phyloP scores from a whole-genome alignment of 1,140 invertebrate species.

The Aleiodes sp. region DNA sequence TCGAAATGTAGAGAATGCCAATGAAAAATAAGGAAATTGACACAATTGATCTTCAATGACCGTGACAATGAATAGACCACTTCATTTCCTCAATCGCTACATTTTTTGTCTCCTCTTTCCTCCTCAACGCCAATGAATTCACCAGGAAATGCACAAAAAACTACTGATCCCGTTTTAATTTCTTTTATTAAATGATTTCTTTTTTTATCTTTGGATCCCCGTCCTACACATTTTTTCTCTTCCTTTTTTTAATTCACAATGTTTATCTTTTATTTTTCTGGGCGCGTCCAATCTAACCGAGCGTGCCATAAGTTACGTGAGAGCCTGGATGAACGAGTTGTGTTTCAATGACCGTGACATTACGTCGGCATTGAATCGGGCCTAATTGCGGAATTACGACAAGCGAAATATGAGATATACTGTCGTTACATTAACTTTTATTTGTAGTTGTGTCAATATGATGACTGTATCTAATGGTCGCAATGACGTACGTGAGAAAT shows the following conservation, averaged over 20 bases:
- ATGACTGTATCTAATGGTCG: neutral
- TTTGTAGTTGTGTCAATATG: neutral
- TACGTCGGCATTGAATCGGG: conserved; percentile 50
- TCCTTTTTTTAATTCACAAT: neutral
- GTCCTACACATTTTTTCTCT: neutral
- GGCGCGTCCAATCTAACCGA: conserved; percentile 20
- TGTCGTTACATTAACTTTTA: conserved; percentile 2
- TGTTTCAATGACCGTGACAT: conserved; percentile 51
- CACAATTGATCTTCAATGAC: conserved; percentile 5
- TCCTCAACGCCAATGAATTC: neutral
- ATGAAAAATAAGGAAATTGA: neutral
- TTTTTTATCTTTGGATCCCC: too few species aligned
- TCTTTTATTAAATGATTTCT: neutral
- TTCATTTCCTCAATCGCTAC: conserved; percentile 9
- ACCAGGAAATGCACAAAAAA: neutral
- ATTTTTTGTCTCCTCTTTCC: neutral
- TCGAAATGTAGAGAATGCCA: neutral
- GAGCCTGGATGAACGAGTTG: neutral
- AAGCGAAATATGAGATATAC: neutral
- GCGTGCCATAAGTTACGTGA: conserved; percentile 21
- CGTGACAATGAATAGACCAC: conserved; percentile 13
- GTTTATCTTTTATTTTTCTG: conserved; percentile 23
- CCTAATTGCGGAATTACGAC: conserved; percentile 18
- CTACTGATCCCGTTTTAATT: neutral
- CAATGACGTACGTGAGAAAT: neutral